phyloP scores from a whole-genome alignment of 2,888 invertebrate genomes.

The Ichneumoninae sp. region DNA sequence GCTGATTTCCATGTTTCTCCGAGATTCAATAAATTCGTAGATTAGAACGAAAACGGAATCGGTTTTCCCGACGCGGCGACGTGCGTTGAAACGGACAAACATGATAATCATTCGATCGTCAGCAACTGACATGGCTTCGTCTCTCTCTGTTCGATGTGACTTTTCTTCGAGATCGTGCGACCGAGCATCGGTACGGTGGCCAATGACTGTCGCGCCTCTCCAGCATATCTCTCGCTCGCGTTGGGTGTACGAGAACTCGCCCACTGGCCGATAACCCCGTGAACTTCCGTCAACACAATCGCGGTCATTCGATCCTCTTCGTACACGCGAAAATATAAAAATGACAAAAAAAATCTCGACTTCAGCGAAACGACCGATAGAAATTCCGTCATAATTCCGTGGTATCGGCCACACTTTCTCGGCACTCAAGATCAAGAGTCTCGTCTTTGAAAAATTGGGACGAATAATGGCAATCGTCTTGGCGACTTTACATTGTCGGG shows the following conservation, averaged over 20 bases:
- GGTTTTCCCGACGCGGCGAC: neutral
- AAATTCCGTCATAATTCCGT: constrained; percentile 56
- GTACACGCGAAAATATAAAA: constrained; percentile 5
- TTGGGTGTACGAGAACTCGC: neutral
- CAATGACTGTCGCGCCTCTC: neutral
- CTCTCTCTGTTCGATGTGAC: neutral
- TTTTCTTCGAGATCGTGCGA: neutral
- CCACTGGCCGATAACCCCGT: constrained; percentile 50
- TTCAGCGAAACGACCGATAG: constrained; percentile 44
- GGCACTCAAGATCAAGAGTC: neutral
- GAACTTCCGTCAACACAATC: constrained; percentile 33
- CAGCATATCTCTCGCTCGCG: neutral
- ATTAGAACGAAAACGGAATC: neutral
- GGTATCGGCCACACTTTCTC: constrained; percentile 13
- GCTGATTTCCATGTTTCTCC: neutral
- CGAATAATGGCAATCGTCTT: neutral
- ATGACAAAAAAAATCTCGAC: neutral
- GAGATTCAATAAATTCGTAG: neutral
- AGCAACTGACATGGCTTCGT: neutral
- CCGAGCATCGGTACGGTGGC: neutral
- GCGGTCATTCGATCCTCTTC: neutral
- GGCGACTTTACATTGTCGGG: neutral
- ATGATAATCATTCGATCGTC: neutral
- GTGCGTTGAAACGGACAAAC: neutral
- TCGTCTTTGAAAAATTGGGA: neutral